Conservation (phyloP, 1,140 invertebrate genomes). For the Papilio machaon region DNA sequence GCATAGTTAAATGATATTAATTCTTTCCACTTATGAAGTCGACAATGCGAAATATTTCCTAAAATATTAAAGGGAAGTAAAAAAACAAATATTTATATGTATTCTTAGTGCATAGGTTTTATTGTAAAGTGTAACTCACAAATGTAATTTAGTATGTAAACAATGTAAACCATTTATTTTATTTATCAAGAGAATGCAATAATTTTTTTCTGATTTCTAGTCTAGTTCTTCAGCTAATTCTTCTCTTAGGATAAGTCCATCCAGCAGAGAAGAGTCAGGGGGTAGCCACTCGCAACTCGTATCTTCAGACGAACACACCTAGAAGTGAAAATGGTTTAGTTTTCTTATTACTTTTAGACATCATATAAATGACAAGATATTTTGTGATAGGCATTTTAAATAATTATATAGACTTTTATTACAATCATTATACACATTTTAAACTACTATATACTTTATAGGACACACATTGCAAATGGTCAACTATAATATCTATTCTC, state of each 20-base stretch:
- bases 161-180: neutral
- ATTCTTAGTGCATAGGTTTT: conserved; percentile 26
- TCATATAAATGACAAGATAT: neutral
- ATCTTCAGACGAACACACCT: conserved; percentile 76
- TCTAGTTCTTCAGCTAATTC: conserved; percentile 66
- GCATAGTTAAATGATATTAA: too few species aligned
- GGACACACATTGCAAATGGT: neutral
- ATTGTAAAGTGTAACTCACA: conserved; percentile 46
- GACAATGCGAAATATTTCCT: too few species aligned
- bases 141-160: conserved; percentile 32
- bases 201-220: conserved; percentile 42
- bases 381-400: neutral
- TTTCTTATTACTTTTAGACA: neutral
- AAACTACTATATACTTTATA: too few species aligned
- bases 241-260: conserved; percentile 60
- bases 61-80: neutral
- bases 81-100: neutral
- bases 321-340: conserved; percentile 23
- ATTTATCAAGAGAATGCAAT: neutral
- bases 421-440: too few species aligned
- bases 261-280: conserved; percentile 65
- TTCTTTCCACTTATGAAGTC: too few species aligned
- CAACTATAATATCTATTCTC: neutral
- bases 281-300: conserved; percentile 78
- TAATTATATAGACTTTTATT: neutral